Percentiles rank a stretch among this genome's conserved stretches.
These are phyloP conservation scores for Lochmaea crataegi DNA, from an alignment of 2,888 invertebrate species.

Conservation along the genomic window DNA sequence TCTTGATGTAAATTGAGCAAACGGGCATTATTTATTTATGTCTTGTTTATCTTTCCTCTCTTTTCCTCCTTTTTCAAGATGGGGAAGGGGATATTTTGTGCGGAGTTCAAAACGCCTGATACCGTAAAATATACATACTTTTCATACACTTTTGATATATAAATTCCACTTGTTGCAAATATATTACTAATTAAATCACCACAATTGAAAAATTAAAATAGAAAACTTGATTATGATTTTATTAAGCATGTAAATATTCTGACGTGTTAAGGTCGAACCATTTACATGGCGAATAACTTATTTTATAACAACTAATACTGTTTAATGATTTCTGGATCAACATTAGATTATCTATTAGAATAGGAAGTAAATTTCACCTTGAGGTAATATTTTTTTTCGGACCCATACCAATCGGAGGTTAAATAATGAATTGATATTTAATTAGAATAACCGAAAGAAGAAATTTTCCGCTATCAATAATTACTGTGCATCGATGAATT, in stretches of 20 bases:
- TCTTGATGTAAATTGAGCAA: too few species aligned
- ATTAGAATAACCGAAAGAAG: not conserved
- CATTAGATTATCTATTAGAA: not conserved
- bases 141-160: not conserved
- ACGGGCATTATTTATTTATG: too few species aligned
- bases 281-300: not conserved
- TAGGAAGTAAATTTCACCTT: constrained; percentile 21
- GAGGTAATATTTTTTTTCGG: constrained; percentile 17
- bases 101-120: too few species aligned
- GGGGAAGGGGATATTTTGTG: too few species aligned
- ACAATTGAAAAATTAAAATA: too few species aligned
- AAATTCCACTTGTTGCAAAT: not conserved
- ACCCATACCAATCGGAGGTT: not conserved
- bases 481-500: too few species aligned
- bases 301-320: not conserved
- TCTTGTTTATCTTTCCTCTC: too few species aligned
- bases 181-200: too few species aligned
- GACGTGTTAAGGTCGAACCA: not conserved
- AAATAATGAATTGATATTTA: not conserved
- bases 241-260: not conserved
- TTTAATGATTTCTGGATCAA: constrained; percentile 1
- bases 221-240: too few species aligned
- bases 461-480: too few species aligned
- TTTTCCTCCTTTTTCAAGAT: too few species aligned
- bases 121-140: too few species aligned